These are phyloP conservation scores for Ligdia adustata DNA, from an alignment of 2,888 invertebrate species.

Conservation along the genomic window DNA sequence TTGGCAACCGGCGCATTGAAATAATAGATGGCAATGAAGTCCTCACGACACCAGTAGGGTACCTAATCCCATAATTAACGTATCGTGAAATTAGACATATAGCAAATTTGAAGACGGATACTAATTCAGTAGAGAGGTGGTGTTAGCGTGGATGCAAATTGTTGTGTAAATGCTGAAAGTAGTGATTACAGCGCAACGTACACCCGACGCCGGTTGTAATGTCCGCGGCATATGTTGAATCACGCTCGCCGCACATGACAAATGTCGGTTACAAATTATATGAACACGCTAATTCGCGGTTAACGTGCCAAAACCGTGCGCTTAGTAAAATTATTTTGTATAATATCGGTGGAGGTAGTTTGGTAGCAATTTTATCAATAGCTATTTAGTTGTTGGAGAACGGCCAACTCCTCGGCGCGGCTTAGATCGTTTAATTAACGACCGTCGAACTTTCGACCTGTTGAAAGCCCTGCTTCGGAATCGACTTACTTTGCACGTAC, in stretches of 20 bases:
- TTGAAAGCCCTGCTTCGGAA: constrained; percentile 76
- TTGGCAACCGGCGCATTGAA: constrained; percentile 64
- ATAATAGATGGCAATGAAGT: constrained; percentile 69
- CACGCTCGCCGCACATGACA: constrained; percentile 57
- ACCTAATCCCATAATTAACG: constrained; percentile 64
- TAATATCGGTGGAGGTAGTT: constrained; percentile 58
- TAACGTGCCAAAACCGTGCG: constrained; percentile 46
- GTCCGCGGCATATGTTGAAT: constrained; percentile 30
- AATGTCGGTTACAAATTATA: constrained; percentile 53
- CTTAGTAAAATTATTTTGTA: constrained; percentile 62
- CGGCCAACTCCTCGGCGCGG: constrained; percentile 69
- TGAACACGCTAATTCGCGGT: constrained; percentile 63
- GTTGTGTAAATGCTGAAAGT: constrained; percentile 56
- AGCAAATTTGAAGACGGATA: constrained; percentile 55
- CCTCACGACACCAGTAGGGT: constrained; percentile 58
- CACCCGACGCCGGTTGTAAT: constrained; percentile 22
- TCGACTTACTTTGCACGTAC: constrained; percentile 67
- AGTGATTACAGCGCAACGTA: constrained; percentile 35
- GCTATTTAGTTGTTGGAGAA: constrained; percentile 59
- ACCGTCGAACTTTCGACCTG: constrained; percentile 81
- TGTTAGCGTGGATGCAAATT: constrained; percentile 55
- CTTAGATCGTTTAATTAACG: constrained; percentile 82
- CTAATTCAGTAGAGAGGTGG: constrained; percentile 55
- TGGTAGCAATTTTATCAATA: constrained; percentile 77
- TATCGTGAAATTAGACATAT: constrained; percentile 67